Conservation (phyloP, 1,140 invertebrate species). For the Drosophila rufa region DNA sequence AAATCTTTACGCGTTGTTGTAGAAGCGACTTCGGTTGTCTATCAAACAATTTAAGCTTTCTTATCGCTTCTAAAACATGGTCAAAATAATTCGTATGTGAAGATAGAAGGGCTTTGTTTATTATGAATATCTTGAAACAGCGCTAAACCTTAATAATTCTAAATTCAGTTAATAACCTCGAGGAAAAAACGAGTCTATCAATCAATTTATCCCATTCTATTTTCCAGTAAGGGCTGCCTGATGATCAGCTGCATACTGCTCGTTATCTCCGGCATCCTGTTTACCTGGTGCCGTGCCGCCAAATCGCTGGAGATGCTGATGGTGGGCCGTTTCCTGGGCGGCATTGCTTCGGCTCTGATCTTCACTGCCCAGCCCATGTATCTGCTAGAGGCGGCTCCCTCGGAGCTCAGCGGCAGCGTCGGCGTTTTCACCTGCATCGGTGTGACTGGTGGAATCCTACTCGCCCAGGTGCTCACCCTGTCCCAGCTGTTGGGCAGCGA, state of each 20-base stretch:
- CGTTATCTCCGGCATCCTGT: slow-evolving; percentile 86
- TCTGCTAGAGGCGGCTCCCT: slow-evolving; percentile 92
- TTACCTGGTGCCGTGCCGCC: slow-evolving; percentile 87
- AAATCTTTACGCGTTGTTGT: too few relatives aligned
- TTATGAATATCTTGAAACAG: too few relatives aligned
- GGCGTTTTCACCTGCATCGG: slow-evolving; percentile 94
- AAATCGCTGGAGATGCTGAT: slow-evolving; percentile 91
- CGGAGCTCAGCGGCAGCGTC: slow-evolving; percentile 90
- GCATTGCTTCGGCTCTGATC: slow-evolving; percentile 89
- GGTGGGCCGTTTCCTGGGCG: slow-evolving; percentile 89
- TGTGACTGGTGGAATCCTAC: slow-evolving; percentile 93
- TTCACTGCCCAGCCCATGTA: slow-evolving; percentile 94
- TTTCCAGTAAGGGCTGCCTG: slow-evolving; percentile 68
- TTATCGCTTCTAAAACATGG: too few relatives aligned
- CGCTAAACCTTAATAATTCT: too few relatives aligned
- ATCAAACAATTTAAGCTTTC: too few relatives aligned
- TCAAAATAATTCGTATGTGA: too few relatives aligned
- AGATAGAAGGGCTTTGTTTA: too few relatives aligned
- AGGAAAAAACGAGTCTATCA: too few relatives aligned
- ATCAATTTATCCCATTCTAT: not conserved
- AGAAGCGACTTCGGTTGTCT: too few relatives aligned
- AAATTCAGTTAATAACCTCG: too few relatives aligned
- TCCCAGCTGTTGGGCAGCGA: slow-evolving; percentile 86
- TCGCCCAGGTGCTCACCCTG: slow-evolving; percentile 88
- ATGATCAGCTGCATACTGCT: slow-evolving; percentile 65